Evolutionary conservation across 2,888 invertebrate genomes (phyloP), one percentile per base, ranked within the genome.

Genomic region (Gryllus longicercus): DNA sequence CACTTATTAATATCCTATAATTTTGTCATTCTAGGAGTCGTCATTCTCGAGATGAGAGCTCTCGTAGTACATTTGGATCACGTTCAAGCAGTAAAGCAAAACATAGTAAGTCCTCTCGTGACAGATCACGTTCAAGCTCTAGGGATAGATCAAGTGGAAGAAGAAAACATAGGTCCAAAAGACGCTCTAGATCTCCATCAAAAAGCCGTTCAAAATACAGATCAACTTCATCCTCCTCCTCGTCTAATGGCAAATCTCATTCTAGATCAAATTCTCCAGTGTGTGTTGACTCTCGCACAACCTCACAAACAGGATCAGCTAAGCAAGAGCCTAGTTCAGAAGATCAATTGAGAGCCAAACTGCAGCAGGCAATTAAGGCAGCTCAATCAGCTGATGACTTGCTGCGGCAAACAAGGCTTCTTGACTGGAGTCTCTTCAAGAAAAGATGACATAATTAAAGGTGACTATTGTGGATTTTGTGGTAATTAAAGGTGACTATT

Each of bases 331-430:
- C 79, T 8, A 82, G 80, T 49, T 78, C 81, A 18, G 80, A 79
- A 49, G 83, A 83, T 16, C 81, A 82, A 38, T 76, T 83, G 16
- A 79, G 75, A 23, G 80, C 79, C 14, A 82, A 83, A 49, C 77
- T 83, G 51, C 81, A 81, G 75, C 77, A 79, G 50, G 82, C 83
- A 23, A 82, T 83, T 11, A 82, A 80, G 75, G 83, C 83, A 23
- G 83, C 83, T 25, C 82, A 83, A 76, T 81, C 82, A 21, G 83
- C 82, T 8, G 83, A 83, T 79, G 77, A 82, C 50, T 81, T 82
- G 79, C 80, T 83, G 25, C 78, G 82, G 21, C 82, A 82, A 82
- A 78, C 83, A 83, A 74, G 82, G 83, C 2, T 79, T 82, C 2
- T 76, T 81, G 38, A 78, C 74, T 21, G 79, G 79, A 5, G 25